Evolutionary conservation across 2,888 invertebrate species (phyloP).

Genomic region (Tolmerus cingulatus): DNA sequence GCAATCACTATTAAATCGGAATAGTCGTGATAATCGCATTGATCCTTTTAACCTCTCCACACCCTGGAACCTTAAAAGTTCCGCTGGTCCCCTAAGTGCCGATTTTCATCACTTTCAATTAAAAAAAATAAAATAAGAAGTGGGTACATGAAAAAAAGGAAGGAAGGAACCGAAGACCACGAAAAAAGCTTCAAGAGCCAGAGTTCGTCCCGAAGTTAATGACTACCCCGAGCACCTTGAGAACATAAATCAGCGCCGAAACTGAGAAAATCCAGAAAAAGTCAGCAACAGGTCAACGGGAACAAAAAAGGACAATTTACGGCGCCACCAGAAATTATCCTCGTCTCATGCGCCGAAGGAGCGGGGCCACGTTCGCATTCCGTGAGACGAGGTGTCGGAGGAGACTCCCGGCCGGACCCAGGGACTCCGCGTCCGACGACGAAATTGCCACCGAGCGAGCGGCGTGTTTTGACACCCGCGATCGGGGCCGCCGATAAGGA

Average conservation of each 20-base stretch:
- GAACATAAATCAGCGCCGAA: slow-evolving; percentile 34
- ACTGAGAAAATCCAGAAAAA: slow-evolving; percentile 20
- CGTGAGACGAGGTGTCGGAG: slow-evolving; percentile 17
- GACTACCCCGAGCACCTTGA: slow-evolving; percentile 5
- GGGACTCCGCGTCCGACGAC: not conserved
- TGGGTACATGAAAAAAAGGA: not conserved
- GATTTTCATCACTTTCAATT: not conserved
- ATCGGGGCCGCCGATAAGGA: slow-evolving; percentile 42
- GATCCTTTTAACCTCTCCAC: not conserved
- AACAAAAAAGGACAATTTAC: slow-evolving; percentile 43
- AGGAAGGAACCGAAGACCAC: not conserved
- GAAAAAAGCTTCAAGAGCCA: slow-evolving; percentile 20
- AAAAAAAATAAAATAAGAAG: not conserved
- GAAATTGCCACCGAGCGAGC: slow-evolving; percentile 32
- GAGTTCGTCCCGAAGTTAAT: slow-evolving; percentile 30
- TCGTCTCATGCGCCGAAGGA: slow-evolving; percentile 14
- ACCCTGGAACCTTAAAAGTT: not conserved
- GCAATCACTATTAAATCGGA: not conserved
- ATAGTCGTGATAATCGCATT: not conserved
- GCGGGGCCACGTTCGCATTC: slow-evolving; percentile 3
- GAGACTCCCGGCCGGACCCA: slow-evolving; percentile 9
- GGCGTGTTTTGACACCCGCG: slow-evolving; percentile 44
- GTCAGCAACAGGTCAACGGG: slow-evolving; percentile 34
- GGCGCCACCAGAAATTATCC: slow-evolving; percentile 44
- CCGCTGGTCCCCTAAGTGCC: not conserved